Base-by-base conservation (phyloP, 1,140 invertebrate species). In the Drosophila repletoides region DNA sequence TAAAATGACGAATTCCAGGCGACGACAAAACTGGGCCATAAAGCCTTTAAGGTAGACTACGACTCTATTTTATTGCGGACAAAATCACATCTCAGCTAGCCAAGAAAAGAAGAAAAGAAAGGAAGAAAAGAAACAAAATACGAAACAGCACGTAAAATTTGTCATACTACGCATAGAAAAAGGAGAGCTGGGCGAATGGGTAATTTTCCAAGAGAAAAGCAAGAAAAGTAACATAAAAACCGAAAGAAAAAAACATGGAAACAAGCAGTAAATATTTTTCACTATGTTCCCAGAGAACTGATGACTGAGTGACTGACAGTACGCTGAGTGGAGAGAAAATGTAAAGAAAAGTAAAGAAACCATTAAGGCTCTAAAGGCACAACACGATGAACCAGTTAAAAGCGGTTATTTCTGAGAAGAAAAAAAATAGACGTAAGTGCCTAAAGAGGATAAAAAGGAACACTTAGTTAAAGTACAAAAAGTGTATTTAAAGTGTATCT, bases 21-120 rank as follows among this genome's bases (percentile, higher is more conserved):
- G 41, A 22, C 56, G 46, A 51, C 56, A 60, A 63, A 68, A 55
- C 26, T 36, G 36, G 22, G 48, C 60, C 53, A 79, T 83, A 84
- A 83, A 83, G 79, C 80, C 79, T 83, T 83, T 84, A 83, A 83
- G 79, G 79, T 83, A 83, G 79, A 63, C 73, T 45, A 21, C 17
- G 51, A 55, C 70, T 84, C 74, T 66, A 75, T 84, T 83, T 83
- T 83, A 83, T 84, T 83, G 80, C 74, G 67, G 65, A 61, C 65
- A 66, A 83, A 83, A 83, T 83, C 79, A 74, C 79, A 83, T 74
- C 74, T 63, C 71, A 43, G 43, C 61, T 52, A 58, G 33, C 53
- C 29, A 36, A 19, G 58, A 41, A 48, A 70, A 66, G 64, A 60
- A 55, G 36, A 41, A 41, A 15, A 29, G 15, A 45, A 59, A 41